Conservation (phyloP, 2,113 vertebrate genomes). For the Zosterops borbonicus region DNA sequence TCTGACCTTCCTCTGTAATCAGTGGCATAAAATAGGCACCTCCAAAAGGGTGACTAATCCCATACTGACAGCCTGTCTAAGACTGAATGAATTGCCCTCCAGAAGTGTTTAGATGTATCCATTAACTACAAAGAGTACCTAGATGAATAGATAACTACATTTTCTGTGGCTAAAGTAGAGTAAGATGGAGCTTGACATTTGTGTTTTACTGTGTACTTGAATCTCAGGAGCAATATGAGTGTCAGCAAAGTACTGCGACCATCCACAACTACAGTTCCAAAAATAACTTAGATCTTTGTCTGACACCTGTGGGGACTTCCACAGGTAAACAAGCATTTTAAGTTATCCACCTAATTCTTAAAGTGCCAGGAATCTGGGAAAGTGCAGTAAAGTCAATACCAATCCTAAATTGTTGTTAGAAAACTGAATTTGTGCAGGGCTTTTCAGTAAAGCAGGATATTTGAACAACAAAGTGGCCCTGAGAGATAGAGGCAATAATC, state of each 20-base stretch:
- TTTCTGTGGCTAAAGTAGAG: not conserved
- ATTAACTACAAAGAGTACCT: conserved; percentile 48
- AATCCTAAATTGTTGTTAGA: not conserved
- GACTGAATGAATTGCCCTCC: conserved; percentile 38
- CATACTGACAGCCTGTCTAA: conserved; percentile 17
- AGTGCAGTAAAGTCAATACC: not conserved
- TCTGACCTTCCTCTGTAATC: conserved; percentile 61
- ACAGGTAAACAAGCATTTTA: not conserved
- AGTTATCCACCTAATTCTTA: not conserved
- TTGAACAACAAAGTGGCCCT: not conserved
- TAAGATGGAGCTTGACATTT: not conserved
- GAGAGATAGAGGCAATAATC: not conserved
- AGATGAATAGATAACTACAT: conserved; percentile 31
- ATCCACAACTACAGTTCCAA: not conserved
- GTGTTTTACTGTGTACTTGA: not conserved
- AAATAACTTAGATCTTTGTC: not conserved
- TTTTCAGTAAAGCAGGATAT: not conserved
- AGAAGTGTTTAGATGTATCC: conserved; percentile 48
- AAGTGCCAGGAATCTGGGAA: not conserved
- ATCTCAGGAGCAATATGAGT: not conserved
- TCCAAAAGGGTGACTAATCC: conserved; percentile 47
- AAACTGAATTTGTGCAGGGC: not conserved
- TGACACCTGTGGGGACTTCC: not conserved
- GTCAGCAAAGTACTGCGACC: not conserved
- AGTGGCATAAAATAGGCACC: conserved; percentile 45